phyloP scores from a whole-genome alignment of 2,888 invertebrate species.

The Aphodius sticticus region DNA sequence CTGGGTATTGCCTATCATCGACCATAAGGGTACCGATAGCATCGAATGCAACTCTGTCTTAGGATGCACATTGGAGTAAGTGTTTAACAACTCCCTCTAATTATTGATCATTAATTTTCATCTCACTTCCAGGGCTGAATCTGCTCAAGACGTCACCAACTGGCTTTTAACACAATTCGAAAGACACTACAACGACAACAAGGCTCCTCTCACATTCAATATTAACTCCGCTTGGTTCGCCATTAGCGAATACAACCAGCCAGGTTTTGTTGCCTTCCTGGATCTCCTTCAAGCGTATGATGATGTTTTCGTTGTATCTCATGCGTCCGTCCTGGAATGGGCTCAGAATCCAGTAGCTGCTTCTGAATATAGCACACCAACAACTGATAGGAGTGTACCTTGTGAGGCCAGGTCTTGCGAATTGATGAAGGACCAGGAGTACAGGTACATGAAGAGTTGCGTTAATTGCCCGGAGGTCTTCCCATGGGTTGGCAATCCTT shows the following conservation, averaged over 20 bases:
- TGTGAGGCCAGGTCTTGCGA: slow-evolving; percentile 48
- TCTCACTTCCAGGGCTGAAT: not conserved
- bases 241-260: slow-evolving; percentile 46
- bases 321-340: slow-evolving; percentile 59
- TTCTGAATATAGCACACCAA: slow-evolving; percentile 42
- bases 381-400: slow-evolving; percentile 32
- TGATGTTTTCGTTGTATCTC: slow-evolving; percentile 60
- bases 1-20: slow-evolving; percentile 74
- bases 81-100: not conserved
- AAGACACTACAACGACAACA: slow-evolving; percentile 55
- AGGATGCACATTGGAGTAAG: slow-evolving; percentile 31
- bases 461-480: slow-evolving; percentile 58
- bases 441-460: slow-evolving; percentile 58
- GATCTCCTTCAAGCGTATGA: slow-evolving; percentile 49
- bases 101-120: not conserved
- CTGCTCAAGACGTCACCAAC: not conserved
- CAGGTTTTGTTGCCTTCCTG: slow-evolving; percentile 53
- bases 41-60: slow-evolving; percentile 61
- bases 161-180: slow-evolving; percentile 61
- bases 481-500: slow-evolving; percentile 61
- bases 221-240: slow-evolving; percentile 63
- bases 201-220: slow-evolving; percentile 62
- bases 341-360: slow-evolving; percentile 56
- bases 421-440: slow-evolving; percentile 42
- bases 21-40: slow-evolving; percentile 62